Percentiles rank a stretch among this genome's conserved stretches.
phyloP scores from a whole-genome alignment of 2,113 vertebrate genomes.

The Pangasianodon hypophthalmus region DNA sequence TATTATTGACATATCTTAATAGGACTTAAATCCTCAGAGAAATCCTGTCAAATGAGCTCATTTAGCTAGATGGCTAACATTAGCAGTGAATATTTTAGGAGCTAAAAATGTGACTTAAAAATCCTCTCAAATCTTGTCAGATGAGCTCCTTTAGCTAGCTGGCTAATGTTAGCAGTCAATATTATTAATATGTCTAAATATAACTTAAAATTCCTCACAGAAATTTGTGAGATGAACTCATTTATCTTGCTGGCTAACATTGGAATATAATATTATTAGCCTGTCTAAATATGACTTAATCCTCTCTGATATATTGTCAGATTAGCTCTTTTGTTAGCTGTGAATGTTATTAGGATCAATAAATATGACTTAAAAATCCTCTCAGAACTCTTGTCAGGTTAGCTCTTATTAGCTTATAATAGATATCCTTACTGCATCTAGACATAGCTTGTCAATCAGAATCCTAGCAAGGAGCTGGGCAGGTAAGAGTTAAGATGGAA shows the following conservation, averaged over 20 bases:
- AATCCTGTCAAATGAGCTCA: not conserved
- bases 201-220: not conserved
- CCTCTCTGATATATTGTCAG: not conserved
- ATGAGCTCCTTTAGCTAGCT: not conserved
- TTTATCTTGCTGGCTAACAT: not conserved
- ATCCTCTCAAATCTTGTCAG: not conserved
- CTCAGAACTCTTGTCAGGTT: not conserved
- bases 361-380: not conserved
- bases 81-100: not conserved
- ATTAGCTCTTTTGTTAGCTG: not conserved
- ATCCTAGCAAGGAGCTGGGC: not conserved
- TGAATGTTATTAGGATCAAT: not conserved
- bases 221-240: not conserved
- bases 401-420: not conserved
- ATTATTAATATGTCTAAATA: not conserved
- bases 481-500: slow-evolving; percentile 16
- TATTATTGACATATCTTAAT: not conserved
- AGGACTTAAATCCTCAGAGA: not conserved
- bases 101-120: not conserved
- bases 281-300: not conserved
- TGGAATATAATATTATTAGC: not conserved
- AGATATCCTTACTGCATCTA: not conserved
- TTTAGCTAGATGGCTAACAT: not conserved
- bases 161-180: not conserved
- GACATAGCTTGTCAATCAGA: not conserved